Conservation (phyloP, 2,113 vertebrate genomes). For the Psittacus erithacus region DNA sequence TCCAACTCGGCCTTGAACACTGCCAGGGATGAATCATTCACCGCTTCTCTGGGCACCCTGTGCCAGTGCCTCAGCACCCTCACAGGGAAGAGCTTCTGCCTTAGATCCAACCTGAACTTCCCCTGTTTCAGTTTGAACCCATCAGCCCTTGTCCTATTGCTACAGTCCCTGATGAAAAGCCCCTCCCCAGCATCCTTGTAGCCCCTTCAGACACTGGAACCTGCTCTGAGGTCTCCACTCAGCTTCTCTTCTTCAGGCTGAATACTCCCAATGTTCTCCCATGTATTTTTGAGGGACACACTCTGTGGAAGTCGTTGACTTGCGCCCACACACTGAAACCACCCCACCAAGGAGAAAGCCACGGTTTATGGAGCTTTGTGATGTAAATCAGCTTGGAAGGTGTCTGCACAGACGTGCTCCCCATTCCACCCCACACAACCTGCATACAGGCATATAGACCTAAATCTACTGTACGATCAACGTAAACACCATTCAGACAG, state of each 20-base stretch:
- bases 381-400: not conserved
- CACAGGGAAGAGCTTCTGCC: too few species aligned
- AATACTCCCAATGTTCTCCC: not conserved
- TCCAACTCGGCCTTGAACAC: not conserved
- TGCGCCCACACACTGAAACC: fast-evolving
- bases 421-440: not conserved
- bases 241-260: not conserved
- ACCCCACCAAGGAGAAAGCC: fast-evolving
- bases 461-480: not conserved
- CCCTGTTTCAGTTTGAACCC: too few species aligned
- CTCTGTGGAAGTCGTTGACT: not conserved
- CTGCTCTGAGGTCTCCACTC: not conserved
- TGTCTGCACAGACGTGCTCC: not conserved
- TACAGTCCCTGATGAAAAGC: too few species aligned
- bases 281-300: not conserved
- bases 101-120: too few species aligned
- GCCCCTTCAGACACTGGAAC: not conserved
- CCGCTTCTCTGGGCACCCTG: too few species aligned
- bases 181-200: not conserved
- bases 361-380: fast-evolving
- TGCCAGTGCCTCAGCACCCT: too few species aligned
- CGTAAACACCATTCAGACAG: not conserved
- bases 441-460: not conserved
- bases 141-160: too few species aligned
- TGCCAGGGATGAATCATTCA: not conserved